phyloP scores from a whole-genome alignment of 2,888 invertebrate genomes.

The Caenorhabditis imperialis region DNA sequence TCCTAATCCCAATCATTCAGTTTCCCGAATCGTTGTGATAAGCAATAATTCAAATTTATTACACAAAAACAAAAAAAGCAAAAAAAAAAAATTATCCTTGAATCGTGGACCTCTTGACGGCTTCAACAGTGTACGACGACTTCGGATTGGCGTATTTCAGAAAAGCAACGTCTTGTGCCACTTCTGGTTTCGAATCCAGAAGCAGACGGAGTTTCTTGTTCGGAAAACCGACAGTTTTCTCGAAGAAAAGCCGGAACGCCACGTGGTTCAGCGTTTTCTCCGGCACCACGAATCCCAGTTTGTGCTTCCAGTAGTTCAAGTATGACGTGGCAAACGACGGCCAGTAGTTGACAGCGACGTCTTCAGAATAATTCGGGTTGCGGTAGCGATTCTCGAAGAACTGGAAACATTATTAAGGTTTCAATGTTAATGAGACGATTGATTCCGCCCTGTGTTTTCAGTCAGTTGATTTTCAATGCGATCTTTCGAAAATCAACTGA shows the following conservation, averaged over 20 bases:
- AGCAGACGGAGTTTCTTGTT: conserved; percentile 70
- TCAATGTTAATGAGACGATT: no score
- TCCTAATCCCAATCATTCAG: no score
- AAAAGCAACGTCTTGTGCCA: conserved; percentile 52
- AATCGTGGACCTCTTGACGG: conserved; percentile 25
- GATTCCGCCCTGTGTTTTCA: no score
- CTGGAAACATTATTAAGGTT: conserved; percentile 51
- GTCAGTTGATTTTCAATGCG: background rate
- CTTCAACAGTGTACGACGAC: conserved; percentile 20
- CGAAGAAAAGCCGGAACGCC: conserved; percentile 70
- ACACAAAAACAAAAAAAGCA: conserved; percentile 15
- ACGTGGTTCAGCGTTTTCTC: conserved; percentile 54
- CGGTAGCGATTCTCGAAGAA: conserved; percentile 52
- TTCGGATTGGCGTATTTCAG: conserved; percentile 40
- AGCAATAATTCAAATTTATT: no score
- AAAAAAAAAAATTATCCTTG: conserved; percentile 34
- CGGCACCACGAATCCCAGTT: conserved; percentile 36
- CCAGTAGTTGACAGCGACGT: conserved; percentile 30
- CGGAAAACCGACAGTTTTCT: conserved; percentile 72
- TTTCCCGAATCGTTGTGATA: no score
- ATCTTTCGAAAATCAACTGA: background rate
- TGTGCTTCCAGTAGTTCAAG: conserved; percentile 43
- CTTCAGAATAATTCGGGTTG: conserved; percentile 20
- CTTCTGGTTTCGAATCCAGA: conserved; percentile 61
- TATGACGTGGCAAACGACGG: conserved; percentile 31